phyloP scores from a whole-genome alignment of 2,113 vertebrate genomes.

The Axis porcinus region DNA sequence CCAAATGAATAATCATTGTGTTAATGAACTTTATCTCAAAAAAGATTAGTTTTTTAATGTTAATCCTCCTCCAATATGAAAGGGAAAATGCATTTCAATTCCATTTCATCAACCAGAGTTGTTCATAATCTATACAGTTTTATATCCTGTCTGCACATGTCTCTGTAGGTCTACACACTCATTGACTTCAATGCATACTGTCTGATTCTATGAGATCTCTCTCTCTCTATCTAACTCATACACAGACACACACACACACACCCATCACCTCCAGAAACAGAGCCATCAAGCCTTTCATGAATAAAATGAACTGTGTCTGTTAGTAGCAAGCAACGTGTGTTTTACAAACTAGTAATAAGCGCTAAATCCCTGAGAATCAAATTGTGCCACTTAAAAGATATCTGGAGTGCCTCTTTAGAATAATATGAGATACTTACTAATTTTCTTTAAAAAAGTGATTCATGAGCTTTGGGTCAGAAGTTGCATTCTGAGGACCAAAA shows the following conservation, averaged over 20 bases:
- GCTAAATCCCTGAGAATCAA: neutral
- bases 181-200: neutral
- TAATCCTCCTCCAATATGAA: conserved; percentile 78
- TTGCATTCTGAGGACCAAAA: neutral
- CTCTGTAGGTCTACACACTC: conserved; percentile 43
- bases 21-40: conserved; percentile 85
- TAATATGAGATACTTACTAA: neutral
- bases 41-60: conserved; percentile 81
- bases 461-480: neutral
- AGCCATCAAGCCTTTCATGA: neutral
- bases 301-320: neutral
- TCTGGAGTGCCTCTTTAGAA: neutral
- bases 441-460: neutral
- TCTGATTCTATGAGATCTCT: neutral
- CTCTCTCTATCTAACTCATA: neutral
- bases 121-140: conserved; percentile 76
- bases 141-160: conserved; percentile 67
- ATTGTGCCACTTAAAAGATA: neutral
- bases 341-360: neutral
- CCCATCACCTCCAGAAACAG: neutral
- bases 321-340: neutral
- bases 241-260: neutral
- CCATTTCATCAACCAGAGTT: conserved; percentile 78
- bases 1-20: conserved; percentile 85
- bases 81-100: conserved; percentile 81